A percentile compares a stretch with the other conserved stretches of the same genome.
Evolutionary conservation across 2,113 vertebrate species (phyloP).

Genomic region (Lamprologus ornatipinnis): DNA sequence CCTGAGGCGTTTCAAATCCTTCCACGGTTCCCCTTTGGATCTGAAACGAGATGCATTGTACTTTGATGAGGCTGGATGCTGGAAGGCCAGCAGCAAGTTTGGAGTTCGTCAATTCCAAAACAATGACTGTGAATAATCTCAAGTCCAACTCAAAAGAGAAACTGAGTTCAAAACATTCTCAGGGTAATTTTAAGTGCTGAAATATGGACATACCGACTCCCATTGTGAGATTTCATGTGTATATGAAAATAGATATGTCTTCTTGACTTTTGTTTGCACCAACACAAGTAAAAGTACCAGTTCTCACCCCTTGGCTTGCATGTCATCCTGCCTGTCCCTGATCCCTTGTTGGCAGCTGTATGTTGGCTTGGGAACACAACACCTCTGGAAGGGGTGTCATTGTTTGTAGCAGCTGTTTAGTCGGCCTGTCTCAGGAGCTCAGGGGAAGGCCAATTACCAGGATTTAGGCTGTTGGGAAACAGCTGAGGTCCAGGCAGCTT

Average conservation of each 20-base stretch:
- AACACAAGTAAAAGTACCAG: not conserved
- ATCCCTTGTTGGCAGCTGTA: constrained; percentile 18
- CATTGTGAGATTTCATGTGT: constrained; percentile 1
- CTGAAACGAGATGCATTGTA: not conserved
- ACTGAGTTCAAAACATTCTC: not conserved
- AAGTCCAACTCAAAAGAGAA: not conserved
- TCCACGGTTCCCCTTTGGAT: not conserved
- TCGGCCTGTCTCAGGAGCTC: constrained; percentile 14
- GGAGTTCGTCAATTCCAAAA: not conserved
- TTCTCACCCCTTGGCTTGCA: not conserved
- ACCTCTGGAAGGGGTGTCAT: constrained; percentile 14
- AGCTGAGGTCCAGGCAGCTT: constrained; percentile 38
- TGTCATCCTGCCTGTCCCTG: not conserved
- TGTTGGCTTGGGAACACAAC: not conserved
- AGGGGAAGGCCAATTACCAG: constrained; percentile 29
- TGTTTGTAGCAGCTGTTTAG: constrained; percentile 51
- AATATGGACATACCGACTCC: not conserved
- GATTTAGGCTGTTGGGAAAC: constrained; percentile 32
- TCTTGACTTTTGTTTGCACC: constrained; percentile 12
- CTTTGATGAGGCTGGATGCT: not conserved
- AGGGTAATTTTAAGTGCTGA: not conserved
- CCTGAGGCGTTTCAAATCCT: not conserved
- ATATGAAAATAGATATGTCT: constrained; percentile 6
- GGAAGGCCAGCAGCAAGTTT: not conserved
- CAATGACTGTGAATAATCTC: not conserved